These are phyloP conservation scores for Phyllotis vaccarum DNA, from an alignment of 2,797 vertebrate genomes.

Conservation along the genomic window DNA sequence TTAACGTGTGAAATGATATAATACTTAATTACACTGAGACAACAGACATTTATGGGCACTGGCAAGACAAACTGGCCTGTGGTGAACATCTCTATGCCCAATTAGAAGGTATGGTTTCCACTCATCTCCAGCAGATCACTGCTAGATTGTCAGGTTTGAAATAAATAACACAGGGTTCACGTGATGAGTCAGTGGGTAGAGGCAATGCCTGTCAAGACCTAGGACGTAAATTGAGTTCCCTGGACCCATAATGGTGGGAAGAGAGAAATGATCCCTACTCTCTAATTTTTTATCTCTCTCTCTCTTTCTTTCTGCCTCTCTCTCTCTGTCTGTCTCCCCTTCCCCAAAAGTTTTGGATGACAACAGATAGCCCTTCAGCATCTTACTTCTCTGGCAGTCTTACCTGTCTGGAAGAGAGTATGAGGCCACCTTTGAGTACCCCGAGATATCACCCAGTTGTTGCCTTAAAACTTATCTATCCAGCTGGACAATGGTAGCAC, in stretches of 20 bases:
- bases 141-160: slow-evolving; percentile 23
- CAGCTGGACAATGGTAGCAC: background rate
- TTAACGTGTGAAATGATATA: slow-evolving; percentile 7
- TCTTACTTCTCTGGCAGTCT: background rate
- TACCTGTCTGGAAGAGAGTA: background rate
- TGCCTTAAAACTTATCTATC: background rate
- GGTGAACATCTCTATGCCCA: background rate
- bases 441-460: background rate
- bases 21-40: background rate
- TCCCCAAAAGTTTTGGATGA: background rate
- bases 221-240: background rate
- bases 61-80: background rate
- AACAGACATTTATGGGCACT: background rate
- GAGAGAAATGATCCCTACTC: background rate
- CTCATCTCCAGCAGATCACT: background rate
- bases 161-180: background rate
- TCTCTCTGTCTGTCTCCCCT: background rate
- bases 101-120: background rate
- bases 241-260: background rate
- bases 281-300: background rate
- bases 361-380: background rate
- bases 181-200: background rate
- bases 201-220: background rate
- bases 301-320: background rate
- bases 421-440: background rate